Evolutionary conservation across 1,140 invertebrate species (phyloP).

Genomic region (Drosophila triauraria): DNA sequence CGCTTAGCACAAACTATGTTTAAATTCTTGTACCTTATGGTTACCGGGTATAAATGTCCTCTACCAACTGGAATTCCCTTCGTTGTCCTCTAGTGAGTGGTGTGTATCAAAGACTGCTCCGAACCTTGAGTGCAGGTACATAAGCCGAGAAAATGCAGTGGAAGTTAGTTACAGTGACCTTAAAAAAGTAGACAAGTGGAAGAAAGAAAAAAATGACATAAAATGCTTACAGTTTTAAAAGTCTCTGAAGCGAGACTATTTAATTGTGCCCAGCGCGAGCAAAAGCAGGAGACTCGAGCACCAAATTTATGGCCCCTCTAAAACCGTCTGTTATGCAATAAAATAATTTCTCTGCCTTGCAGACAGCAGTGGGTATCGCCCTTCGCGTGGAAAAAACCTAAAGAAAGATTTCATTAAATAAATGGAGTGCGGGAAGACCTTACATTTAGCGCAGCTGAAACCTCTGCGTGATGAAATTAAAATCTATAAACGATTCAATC

Average conservation of each 20-base stretch:
- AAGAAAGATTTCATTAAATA: conserved; percentile 68
- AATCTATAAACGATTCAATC: conserved; percentile 53
- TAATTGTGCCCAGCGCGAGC: conserved; percentile 64
- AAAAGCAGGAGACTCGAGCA: conserved; percentile 61
- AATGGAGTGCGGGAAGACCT: conserved; percentile 7
- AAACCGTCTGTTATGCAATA: conserved; percentile 78
- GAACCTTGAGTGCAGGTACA: neutral
- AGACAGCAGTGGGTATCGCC: neutral
- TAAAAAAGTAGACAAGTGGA: conserved; percentile 12
- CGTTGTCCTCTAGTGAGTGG: neutral
- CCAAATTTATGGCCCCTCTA: conserved; percentile 69
- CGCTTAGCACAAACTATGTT: too few species aligned
- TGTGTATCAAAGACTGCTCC: neutral
- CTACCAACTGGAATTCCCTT: too few species aligned
- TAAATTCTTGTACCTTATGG: too few species aligned
- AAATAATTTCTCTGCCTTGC: conserved; percentile 65
- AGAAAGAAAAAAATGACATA: conserved; percentile 53
- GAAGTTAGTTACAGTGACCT: conserved; percentile 14
- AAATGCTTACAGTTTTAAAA: conserved; percentile 77
- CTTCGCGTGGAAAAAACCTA: conserved; percentile 30
- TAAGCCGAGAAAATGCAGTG: neutral
- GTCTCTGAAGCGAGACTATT: conserved; percentile 68
- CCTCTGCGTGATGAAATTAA: conserved; percentile 34
- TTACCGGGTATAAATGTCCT: too few species aligned
- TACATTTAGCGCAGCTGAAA: neutral